Percentiles rank a stretch among this genome's conserved stretches.
These are phyloP conservation scores for Oxytorus armatus DNA, from an alignment of 2,888 invertebrate species.

Conservation along the genomic window DNA sequence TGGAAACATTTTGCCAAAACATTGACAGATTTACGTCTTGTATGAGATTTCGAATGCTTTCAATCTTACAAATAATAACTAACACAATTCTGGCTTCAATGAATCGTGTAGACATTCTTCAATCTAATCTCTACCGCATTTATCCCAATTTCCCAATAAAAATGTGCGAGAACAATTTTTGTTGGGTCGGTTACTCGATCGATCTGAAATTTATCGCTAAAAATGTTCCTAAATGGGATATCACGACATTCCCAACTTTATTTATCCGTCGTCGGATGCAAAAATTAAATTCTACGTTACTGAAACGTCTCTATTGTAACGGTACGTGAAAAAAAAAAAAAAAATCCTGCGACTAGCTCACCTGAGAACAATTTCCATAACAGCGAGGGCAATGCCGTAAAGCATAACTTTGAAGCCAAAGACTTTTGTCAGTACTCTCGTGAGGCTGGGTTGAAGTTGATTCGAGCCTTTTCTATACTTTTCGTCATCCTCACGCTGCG, in stretches of 20 bases:
- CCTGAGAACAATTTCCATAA: slow-evolving; percentile 88
- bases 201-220: neutral
- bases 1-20: too few species aligned
- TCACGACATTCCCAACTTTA: too few species aligned
- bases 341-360: slow-evolving; percentile 75
- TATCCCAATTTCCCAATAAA: neutral
- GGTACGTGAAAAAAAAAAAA: neutral
- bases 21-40: too few species aligned
- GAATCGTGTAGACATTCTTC: too few species aligned
- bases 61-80: too few species aligned
- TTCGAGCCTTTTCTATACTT: slow-evolving; percentile 57
- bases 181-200: neutral
- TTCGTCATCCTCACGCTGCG: slow-evolving; percentile 4
- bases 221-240: neutral
- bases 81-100: too few species aligned
- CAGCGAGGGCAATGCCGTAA: slow-evolving; percentile 88
- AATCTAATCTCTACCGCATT: too few species aligned
- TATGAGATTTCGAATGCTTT: too few species aligned
- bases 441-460: slow-evolving; percentile 87
- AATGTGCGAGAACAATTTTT: neutral
- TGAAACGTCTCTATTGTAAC: neutral
- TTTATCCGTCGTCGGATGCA: too few species aligned
- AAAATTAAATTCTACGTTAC: too few species aligned
- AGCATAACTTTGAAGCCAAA: slow-evolving; percentile 87
- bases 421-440: slow-evolving; percentile 86